Percentiles rank a stretch among this genome's conserved stretches.
Evolutionary conservation across 2,888 invertebrate species (phyloP).

Genomic region (Andrena marginata): DNA sequence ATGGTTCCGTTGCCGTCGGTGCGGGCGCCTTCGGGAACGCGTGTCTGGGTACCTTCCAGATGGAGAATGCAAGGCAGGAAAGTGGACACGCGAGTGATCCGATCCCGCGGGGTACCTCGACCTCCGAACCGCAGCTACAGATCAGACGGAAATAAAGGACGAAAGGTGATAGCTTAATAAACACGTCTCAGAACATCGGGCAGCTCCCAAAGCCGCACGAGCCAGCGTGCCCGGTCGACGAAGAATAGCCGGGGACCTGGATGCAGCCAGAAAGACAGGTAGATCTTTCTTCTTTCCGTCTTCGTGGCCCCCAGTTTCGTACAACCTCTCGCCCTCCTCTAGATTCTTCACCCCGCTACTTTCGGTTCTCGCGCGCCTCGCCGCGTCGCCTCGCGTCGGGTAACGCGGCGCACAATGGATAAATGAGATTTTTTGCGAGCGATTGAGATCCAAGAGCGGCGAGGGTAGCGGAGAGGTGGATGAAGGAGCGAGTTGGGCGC

Average conservation of each 20-base stretch:
- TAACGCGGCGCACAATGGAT: conserved; percentile 82
- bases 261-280: conserved; percentile 33
- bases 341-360: conserved; percentile 34
- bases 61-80: no score
- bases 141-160: conserved; percentile 41
- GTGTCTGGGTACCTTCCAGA: no score
- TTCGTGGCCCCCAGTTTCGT: conserved; percentile 23
- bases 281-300: conserved; percentile 26
- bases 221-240: conserved; percentile 64
- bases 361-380: conserved; percentile 34
- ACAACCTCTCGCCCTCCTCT: conserved; percentile 14
- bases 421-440: conserved; percentile 84
- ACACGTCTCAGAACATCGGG: conserved; percentile 75
- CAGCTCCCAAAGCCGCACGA: conserved; percentile 78
- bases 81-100: conserved; percentile 47
- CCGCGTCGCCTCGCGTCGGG: conserved; percentile 47
- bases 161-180: conserved; percentile 73
- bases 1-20: no score
- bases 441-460: conserved; percentile 81
- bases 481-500: conserved; percentile 55
- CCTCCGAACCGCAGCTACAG: conserved; percentile 42
- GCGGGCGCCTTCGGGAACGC: no score
- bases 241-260: conserved; percentile 36
- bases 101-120: conserved; percentile 35
- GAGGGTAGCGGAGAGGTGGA: conserved; percentile 52